Evolutionary conservation across 2,797 vertebrate genomes (phyloP).

Genomic region (Notolepis coatsorum): DNA sequence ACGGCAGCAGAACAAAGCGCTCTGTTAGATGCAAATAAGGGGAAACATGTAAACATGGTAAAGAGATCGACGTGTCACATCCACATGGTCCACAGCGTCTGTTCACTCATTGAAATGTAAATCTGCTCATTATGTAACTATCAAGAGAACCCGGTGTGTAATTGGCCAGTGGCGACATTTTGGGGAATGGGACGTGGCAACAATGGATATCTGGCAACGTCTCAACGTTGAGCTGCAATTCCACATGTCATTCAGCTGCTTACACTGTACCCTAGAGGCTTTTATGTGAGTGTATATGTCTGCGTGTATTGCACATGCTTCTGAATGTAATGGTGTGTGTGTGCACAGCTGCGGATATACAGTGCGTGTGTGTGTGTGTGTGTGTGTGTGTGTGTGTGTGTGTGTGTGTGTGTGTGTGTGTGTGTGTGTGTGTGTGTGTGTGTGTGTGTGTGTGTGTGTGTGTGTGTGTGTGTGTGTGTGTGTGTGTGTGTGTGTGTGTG

Average conservation of each 20-base stretch:
- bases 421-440: constrained; percentile 2
- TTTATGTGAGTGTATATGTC: constrained; percentile 2
- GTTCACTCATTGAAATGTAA: neutral
- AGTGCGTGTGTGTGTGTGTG: too few species aligned
- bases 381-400: too few species aligned
- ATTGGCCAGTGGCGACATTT: neutral
- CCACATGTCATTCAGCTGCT: neutral
- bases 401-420: neutral
- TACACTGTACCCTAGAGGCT: neutral
- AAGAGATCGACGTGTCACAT: neutral
- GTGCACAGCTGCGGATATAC: too few species aligned
- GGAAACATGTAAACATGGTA: neutral
- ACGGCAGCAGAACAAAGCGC: neutral
- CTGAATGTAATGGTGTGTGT: neutral
- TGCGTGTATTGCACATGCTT: neutral
- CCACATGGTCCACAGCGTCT: neutral
- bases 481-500: too few species aligned
- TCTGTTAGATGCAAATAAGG: neutral
- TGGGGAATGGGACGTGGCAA: neutral
- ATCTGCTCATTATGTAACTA: neutral
- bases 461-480: too few species aligned
- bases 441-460: neutral
- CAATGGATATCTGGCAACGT: neutral
- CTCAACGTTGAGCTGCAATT: neutral
- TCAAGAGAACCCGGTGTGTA: neutral